Base-by-base conservation (phyloP, 1,140 invertebrate species). In the Drosophila dunni region DNA sequence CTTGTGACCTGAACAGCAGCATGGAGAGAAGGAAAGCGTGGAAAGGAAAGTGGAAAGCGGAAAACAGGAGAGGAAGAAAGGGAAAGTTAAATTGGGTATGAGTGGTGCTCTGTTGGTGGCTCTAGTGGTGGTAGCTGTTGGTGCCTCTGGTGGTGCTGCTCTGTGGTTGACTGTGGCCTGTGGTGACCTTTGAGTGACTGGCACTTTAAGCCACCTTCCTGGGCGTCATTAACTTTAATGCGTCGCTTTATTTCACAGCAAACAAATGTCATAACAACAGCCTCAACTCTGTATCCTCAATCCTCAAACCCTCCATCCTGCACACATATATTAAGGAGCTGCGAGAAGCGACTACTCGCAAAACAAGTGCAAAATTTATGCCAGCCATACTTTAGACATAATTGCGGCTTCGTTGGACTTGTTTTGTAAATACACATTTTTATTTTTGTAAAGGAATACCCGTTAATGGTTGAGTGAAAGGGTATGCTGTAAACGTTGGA, bases 151-250 rank as follows among this genome's bases (percentile, higher is more conserved):
- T 6, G 42, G n/a, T 58, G 33, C 5, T 46, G 46, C 53, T 36
- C 42, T 73, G 78, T 51, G 54, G 42, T 57, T 66, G 68, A 38
- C 61, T 58, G 60, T 13, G 56, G 65, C 78, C 72, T 64, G 67
- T 67, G 70, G 79, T 48, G 72, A 69, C 64, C 79, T 64, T 75
- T 85, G 83, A 81, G 80, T 86, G 82, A 84, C 85, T 88, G 82
- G 71, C 82, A 85, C 83, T 89, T 86, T 86, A 89, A 86, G 83
- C 76, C 82, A 86, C 84, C 84, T 88, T 85, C 77, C 84, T 68
- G 84, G 84, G 74, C 78, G 81, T 89, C 84, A 89, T 89, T 89
- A 89, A 89, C 84, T 89, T 89, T 89, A 89, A 84, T 89, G 85
- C 68, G 61, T 70, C 85, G 84, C 84, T 84, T 88, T 88, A 89